Conservation (phyloP, 2,113 vertebrate genomes). For the Cricetomys ansorgei region DNA sequence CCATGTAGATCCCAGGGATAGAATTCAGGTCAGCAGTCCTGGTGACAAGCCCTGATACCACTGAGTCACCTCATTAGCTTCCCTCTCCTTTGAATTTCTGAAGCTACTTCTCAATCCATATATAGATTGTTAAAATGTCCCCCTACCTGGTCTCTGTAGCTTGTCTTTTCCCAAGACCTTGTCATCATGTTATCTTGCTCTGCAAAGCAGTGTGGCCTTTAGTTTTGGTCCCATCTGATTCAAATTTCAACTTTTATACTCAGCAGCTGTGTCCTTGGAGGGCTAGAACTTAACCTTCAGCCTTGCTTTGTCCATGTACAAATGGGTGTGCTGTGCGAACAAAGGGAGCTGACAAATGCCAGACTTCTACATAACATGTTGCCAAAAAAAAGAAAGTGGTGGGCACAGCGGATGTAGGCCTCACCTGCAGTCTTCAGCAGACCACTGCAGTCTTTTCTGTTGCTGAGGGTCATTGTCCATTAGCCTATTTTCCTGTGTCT, state of each 20-base stretch:
- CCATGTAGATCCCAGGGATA: background rate
- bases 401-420: background rate
- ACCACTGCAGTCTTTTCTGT: background rate
- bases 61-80: background rate
- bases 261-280: background rate
- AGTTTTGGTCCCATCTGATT: background rate
- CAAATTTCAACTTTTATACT: background rate
- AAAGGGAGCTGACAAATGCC: background rate
- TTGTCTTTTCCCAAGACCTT: background rate
- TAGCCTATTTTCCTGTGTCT: background rate
- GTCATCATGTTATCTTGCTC: background rate
- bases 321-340: background rate
- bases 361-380: background rate
- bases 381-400: background rate
- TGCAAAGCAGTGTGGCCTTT: background rate
- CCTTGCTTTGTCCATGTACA: conserved; percentile 33
- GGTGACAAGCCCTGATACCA: background rate
- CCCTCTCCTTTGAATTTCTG: background rate
- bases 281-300: background rate
- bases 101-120: background rate
- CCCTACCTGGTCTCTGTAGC: background rate
- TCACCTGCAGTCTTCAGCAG: background rate
- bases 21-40: background rate
- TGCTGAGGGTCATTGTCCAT: background rate
- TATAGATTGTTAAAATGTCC: background rate